phyloP scores from a whole-genome alignment of 53 echinoderm and acorn worm genomes.

The Crossaster papposus region DNA sequence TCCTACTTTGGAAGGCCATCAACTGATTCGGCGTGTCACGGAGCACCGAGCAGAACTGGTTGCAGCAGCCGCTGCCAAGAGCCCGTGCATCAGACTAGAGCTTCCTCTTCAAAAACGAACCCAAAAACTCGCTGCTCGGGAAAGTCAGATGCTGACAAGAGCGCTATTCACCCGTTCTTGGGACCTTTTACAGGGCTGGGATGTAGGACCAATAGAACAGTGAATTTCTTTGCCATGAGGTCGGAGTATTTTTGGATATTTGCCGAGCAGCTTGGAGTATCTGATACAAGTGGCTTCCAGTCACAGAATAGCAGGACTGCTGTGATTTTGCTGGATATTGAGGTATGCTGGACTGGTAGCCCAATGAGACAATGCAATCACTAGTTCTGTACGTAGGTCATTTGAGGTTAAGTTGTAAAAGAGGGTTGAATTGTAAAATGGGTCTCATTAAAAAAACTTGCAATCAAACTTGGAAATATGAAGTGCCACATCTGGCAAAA shows the following conservation, averaged over 20 bases:
- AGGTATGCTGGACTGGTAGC: slow-evolving; percentile 63
- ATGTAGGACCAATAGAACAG: slow-evolving; percentile 83
- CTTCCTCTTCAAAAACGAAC: slow-evolving; percentile 32
- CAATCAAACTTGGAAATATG: too few species aligned
- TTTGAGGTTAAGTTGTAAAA: too few species aligned
- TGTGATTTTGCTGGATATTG: slow-evolving; percentile 74
- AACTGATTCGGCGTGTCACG: neutral
- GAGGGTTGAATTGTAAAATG: too few species aligned
- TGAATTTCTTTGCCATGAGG: slow-evolving; percentile 90
- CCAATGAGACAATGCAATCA: too few species aligned
- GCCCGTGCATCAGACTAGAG: slow-evolving; percentile 1
- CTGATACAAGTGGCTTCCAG: slow-evolving; percentile 25
- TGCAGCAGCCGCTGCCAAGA: slow-evolving; percentile 13
- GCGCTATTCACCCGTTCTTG: slow-evolving; percentile 24
- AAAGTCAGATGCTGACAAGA: neutral
- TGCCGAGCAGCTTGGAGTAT: slow-evolving; percentile 74
- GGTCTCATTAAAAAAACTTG: too few species aligned
- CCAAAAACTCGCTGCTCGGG: neutral
- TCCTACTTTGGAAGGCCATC: neutral
- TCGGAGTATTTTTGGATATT: slow-evolving; percentile 77
- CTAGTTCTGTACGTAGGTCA: too few species aligned
- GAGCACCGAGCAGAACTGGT: slow-evolving; percentile 1
- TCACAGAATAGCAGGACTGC: slow-evolving; percentile 33
- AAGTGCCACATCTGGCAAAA: too few species aligned
- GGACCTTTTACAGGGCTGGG: slow-evolving; percentile 68